Evolutionary conservation across 2,113 vertebrate genomes (phyloP).

Genomic region (Bombycilla garrulus): DNA sequence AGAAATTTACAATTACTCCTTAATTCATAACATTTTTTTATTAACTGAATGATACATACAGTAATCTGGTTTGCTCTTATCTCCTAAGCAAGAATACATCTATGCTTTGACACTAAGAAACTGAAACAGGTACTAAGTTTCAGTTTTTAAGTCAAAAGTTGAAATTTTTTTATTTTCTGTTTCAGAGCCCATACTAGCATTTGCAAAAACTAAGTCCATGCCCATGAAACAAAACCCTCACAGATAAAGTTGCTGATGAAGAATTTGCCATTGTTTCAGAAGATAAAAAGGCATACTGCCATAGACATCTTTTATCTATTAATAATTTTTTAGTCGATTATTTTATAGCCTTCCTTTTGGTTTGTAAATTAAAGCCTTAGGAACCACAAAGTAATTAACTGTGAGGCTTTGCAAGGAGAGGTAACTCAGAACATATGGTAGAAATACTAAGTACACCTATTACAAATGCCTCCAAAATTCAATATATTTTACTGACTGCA

Average conservation of each 20-base stretch:
- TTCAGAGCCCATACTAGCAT: background rate
- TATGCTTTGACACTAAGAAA: background rate
- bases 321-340: background rate
- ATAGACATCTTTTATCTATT: background rate
- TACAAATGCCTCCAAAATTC: background rate
- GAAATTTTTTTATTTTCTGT: background rate
- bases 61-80: background rate
- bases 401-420: background rate
- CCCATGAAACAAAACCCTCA: background rate
- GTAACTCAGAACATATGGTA: background rate
- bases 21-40: background rate
- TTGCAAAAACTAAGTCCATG: background rate
- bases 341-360: background rate
- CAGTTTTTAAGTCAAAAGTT: background rate
- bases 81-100: background rate
- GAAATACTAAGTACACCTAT: background rate
- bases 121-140: background rate
- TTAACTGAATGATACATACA: background rate
- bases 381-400: background rate
- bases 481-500: background rate
- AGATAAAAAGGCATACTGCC: background rate
- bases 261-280: background rate
- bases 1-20: background rate
- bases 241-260: background rate
- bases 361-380: background rate